These are phyloP conservation scores for Miltochrista miniata DNA, from an alignment of 2,888 invertebrate genomes.

Conservation along the genomic window DNA sequence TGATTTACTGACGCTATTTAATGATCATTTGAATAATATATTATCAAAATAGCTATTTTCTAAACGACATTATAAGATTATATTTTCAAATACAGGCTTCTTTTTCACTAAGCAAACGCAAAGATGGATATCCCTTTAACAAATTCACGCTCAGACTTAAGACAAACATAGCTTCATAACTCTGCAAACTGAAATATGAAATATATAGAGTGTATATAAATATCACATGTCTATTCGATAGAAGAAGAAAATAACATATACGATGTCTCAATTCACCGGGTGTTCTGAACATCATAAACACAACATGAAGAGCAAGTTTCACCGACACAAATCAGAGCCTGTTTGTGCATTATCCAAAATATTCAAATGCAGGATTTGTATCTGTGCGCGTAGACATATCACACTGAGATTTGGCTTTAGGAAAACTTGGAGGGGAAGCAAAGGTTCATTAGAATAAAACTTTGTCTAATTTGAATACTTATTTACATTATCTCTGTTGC, in stretches of 20 bases:
- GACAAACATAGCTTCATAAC: too few relatives aligned
- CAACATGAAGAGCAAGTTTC: constrained; percentile 58
- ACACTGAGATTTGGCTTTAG: constrained; percentile 62
- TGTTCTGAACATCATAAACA: constrained; percentile 53
- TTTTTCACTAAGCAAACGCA: too few relatives aligned
- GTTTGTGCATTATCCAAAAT: constrained; percentile 66
- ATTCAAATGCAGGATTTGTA: constrained; percentile 51
- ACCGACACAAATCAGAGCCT: constrained; percentile 56
- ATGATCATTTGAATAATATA: too few relatives aligned
- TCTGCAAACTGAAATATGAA: too few relatives aligned
- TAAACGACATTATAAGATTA: too few relatives aligned
- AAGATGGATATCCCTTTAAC: too few relatives aligned
- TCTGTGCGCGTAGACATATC: constrained; percentile 51
- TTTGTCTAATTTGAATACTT: constrained; percentile 82
- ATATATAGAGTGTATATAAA: not conserved
- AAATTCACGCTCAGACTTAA: too few relatives aligned
- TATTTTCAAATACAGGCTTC: too few relatives aligned
- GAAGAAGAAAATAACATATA: constrained; percentile 3
- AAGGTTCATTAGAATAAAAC: constrained; percentile 80
- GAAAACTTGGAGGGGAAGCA: constrained; percentile 76
- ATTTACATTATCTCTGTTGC: constrained; percentile 83
- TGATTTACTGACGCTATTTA: too few relatives aligned
- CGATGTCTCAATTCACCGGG: constrained; percentile 40
- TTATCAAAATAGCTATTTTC: too few relatives aligned
- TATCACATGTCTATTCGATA: too few relatives aligned